Conservation (phyloP, 2,888 invertebrate species). For the Pachymerium ferrugineum region DNA sequence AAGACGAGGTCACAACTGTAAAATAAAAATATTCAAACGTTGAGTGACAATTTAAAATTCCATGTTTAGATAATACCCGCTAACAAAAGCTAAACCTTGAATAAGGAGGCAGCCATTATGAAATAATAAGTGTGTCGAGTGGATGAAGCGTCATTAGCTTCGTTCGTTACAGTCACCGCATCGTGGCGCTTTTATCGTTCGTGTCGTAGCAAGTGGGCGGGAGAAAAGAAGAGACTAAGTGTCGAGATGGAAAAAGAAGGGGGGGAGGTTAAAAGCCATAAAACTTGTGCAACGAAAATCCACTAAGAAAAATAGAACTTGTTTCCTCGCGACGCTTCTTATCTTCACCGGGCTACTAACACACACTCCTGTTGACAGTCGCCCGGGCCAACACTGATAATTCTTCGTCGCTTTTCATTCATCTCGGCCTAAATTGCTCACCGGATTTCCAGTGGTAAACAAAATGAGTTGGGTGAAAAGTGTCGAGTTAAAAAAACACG, state of each 20-base stretch:
- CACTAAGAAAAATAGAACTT: background rate
- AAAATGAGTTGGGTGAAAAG: background rate
- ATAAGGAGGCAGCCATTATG: too few relatives aligned
- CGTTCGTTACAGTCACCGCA: too few relatives aligned
- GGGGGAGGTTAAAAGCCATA: background rate
- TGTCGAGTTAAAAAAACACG: too few relatives aligned
- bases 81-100: too few relatives aligned
- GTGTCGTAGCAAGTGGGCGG: background rate
- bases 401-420: background rate
- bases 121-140: too few relatives aligned
- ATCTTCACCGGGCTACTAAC: background rate
- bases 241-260: background rate
- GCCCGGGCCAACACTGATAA: background rate
- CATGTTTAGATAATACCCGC: too few relatives aligned
- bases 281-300: background rate
- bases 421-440: background rate
- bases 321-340: constrained; percentile 1
- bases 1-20: background rate
- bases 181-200: too few relatives aligned
- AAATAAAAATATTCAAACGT: too few relatives aligned
- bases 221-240: background rate
- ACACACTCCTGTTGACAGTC: background rate
- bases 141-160: too few relatives aligned
- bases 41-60: too few relatives aligned
- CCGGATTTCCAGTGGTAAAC: constrained; percentile 6